phyloP scores from a whole-genome alignment of 2,113 vertebrate species.

The Chaetodon trifascialis region DNA sequence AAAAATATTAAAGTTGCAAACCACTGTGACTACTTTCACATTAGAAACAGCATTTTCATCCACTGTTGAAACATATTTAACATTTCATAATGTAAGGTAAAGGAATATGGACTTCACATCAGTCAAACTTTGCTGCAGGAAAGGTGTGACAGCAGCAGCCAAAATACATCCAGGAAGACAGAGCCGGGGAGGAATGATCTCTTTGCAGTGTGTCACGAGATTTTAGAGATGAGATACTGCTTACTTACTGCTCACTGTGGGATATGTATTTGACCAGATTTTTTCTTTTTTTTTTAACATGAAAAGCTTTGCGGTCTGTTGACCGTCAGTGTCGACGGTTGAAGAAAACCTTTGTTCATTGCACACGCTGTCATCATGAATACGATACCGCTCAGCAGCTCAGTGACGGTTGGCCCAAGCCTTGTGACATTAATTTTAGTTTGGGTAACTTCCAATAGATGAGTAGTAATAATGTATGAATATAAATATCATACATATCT shows the following conservation, averaged over 20 bases:
- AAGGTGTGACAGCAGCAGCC: constrained; percentile 45
- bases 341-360: constrained; percentile 46
- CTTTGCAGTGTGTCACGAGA: constrained; percentile 49
- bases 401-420: constrained; percentile 12
- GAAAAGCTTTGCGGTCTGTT: constrained; percentile 36
- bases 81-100: neutral
- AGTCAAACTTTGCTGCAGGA: constrained; percentile 50
- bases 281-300: constrained; percentile 13
- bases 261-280: constrained; percentile 37
- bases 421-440: neutral
- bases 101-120: constrained; percentile 33
- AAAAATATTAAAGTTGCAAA: too few relatives aligned
- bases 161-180: constrained; percentile 52
- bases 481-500: neutral
- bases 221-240: constrained; percentile 46
- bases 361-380: constrained; percentile 44
- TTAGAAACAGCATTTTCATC: neutral
- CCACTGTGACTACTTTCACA: neutral
- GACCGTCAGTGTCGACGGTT: constrained; percentile 4
- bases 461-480: neutral
- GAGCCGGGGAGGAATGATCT: constrained; percentile 46
- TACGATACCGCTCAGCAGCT: constrained; percentile 13
- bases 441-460: neutral
- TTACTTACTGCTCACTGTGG: constrained; percentile 44
- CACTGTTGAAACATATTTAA: neutral